phyloP scores from a whole-genome alignment of 2,888 invertebrate species.

The Parascotia fuliginaria region DNA sequence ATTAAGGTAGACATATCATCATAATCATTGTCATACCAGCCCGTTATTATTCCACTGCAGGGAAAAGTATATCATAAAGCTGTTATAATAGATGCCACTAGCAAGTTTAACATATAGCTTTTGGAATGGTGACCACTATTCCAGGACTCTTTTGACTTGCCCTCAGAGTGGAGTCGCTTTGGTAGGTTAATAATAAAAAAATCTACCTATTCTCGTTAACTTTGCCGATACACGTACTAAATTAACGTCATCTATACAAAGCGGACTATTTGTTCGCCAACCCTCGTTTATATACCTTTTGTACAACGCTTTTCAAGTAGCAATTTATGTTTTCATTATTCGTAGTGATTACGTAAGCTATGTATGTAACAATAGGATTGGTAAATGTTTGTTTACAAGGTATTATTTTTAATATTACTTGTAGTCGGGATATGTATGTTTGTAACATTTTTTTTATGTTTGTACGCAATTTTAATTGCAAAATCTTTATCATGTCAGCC shows the following conservation, averaged over 20 bases:
- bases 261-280: slow-evolving; percentile 19
- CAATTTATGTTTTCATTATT: slow-evolving; percentile 34
- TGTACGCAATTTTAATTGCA: too few species aligned
- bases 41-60: too few species aligned
- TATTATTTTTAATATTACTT: slow-evolving; percentile 1
- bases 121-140: too few species aligned
- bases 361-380: slow-evolving; percentile 30
- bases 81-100: too few species aligned
- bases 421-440: slow-evolving; percentile 1
- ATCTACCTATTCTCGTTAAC: not conserved
- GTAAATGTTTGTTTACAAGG: slow-evolving; percentile 14
- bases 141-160: too few species aligned
- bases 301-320: slow-evolving; percentile 14
- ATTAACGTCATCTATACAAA: not conserved
- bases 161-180: too few species aligned
- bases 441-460: not conserved
- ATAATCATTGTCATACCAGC: too few species aligned
- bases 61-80: too few species aligned
- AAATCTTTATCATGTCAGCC: too few species aligned
- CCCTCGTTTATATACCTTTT: slow-evolving; percentile 25
- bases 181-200: too few species aligned
- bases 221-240: not conserved
- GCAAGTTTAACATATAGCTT: too few species aligned
- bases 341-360: slow-evolving; percentile 37
- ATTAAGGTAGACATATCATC: too few species aligned